Evolutionary conservation across 2,888 invertebrate genomes (phyloP), one percentile per base, ranked within the genome.

Genomic region (Coleophora deauratella): DNA sequence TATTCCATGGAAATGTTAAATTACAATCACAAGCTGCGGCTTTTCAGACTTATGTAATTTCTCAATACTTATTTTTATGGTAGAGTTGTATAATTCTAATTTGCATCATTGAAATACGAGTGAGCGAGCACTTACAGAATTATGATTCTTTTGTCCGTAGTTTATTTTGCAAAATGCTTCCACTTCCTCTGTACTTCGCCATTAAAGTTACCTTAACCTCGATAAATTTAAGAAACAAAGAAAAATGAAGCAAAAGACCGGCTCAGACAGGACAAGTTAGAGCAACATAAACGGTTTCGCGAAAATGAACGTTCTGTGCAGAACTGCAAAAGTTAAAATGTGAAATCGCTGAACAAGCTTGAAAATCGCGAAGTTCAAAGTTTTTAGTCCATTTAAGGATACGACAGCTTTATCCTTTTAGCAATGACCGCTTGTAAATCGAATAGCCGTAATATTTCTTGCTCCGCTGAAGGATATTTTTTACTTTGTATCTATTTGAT

Each of bases 321-420:
- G 57, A 74, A 3, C 21, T 4, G 3, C 21, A 21, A 21, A 21
- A 21, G 3, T 21, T 21, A 21, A 21, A 21, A 21, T 21, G 3
- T 21, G 6, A 6, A 21, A 21, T 21, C 6, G 6, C 21, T 21
- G 21, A 21, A 21, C 21, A 21, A 21, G 21, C 21, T 21, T 21
- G 21, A 21, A 21, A 21, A 21, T 6, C 21, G 21, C 21, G 3
- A 6, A 63, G 65, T 63, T 68, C 60, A 52, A 57, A 66, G 71
- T 71, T 74, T 79, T 78, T 73, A 68, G 57, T 52, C 82, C 81
- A 65, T 77, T 78, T 71, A 79, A 72, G 84, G 84, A 71, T 72
- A 75, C 63, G 65, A 68, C 82, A 57, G 70, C 71, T 70, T 76
- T 61, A 68, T 66, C 62, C 67, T 80, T 84, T 85, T 79, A 84